Evolutionary conservation across 1,140 invertebrate species (phyloP).

Genomic region (Dendroctonus ponderosae): DNA sequence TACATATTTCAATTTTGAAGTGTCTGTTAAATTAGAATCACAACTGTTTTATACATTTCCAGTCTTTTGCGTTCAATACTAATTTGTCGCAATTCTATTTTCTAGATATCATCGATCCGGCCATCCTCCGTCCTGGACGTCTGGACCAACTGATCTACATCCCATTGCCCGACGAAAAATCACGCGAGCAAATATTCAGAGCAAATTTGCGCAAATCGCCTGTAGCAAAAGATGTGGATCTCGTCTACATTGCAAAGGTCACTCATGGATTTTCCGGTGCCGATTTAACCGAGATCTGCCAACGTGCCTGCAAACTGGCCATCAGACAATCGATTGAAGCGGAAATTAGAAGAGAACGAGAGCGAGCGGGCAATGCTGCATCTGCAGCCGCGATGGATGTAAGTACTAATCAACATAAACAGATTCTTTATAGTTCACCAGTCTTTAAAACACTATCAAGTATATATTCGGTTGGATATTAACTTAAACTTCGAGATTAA

Average conservation of each 20-base stretch:
- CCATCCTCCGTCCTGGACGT: constrained; percentile 96
- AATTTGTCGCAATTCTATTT: not conserved
- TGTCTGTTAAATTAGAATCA: not conserved
- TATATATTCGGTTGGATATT: too few relatives aligned
- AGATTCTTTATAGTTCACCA: too few relatives aligned
- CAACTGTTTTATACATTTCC: not conserved
- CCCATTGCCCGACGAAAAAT: constrained; percentile 98
- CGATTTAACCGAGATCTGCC: constrained; percentile 99
- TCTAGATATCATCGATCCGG: constrained; percentile 96
- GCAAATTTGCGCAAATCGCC: constrained; percentile 97
- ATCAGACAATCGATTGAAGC: constrained; percentile 97
- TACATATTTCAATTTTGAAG: not conserved
- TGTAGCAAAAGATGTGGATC: constrained; percentile 92
- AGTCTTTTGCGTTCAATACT: not conserved
- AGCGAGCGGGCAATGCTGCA: constrained; percentile 76
- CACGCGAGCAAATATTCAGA: constrained; percentile 91
- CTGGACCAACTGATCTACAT: constrained; percentile 99
- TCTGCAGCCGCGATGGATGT: constrained; percentile 78
- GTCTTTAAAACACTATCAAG: too few relatives aligned
- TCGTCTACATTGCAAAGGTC: constrained; percentile 92
- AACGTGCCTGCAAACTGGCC: constrained; percentile 97
- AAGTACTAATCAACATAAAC: too few relatives aligned
- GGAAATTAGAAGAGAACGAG: constrained; percentile 88
- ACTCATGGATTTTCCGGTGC: constrained; percentile 98
- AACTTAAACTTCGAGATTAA: too few relatives aligned